Base-by-base conservation (phyloP, 2,113 vertebrate species). In the Archilochus colubris region DNA sequence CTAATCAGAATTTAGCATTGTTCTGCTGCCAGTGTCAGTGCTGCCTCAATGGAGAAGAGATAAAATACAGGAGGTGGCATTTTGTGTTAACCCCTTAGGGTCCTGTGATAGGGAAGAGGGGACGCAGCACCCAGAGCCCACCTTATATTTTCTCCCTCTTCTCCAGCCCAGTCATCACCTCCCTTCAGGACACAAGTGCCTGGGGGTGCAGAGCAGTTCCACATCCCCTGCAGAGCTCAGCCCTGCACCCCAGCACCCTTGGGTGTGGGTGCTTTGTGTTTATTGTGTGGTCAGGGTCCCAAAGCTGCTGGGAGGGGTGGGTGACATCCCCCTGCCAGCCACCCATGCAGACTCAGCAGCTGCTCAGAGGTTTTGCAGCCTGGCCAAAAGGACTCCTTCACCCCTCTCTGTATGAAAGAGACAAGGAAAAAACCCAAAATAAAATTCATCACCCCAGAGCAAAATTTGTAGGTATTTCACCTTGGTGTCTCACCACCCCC, bases 41-140 rank as follows among this genome's bases (percentile, higher is more conserved):
- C 91, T 93, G 92, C 93, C 93, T 96, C 88, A 82, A 54, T 91
- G 95, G 79, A 86, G 58, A 68, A 81, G 53, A 92, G 94, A 93
- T 21, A 88, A 82, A 91, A 92, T 86, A 86, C 75, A 50, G 82
- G 51, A 94, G 90, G 85, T 95, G 88, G 89, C 89, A 92, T 36
- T 90, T 78, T 50, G 27, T 18, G n/a, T 97, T 96, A 96, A 95
- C 91, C n/a, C 92, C 54, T 97, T 84, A 6, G 40, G 66, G 36
- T 13, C 68, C 82, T 82, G 63, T 4, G 0, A 0, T 9, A 21
- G 30, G 51, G 15, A 8, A 23, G 64, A 58, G 0, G 50, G 68
- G 44, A 74, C 2, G 0, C 30, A 3, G 81, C 3, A 2, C 36
- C 55, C 10, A 4, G 12, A 11, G 82, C 53, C 1, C 0, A 3